Evolutionary conservation across 1,140 invertebrate genomes (phyloP).

Genomic region (Drosophila dunni): DNA sequence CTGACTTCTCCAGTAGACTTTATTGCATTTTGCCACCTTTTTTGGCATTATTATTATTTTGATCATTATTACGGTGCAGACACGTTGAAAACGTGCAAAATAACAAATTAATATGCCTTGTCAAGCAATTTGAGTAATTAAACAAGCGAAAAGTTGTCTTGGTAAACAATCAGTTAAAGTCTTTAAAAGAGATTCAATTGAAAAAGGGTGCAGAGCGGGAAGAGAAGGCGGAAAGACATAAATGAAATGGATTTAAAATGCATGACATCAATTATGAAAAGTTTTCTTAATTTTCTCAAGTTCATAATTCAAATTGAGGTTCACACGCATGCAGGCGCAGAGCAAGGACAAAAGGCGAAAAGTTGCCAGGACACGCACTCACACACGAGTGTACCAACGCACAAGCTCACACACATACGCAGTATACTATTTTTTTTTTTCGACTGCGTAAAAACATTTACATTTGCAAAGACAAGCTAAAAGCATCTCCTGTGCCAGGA

Average conservation of each 20-base stretch:
- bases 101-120: constrained; percentile 46
- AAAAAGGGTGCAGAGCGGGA: constrained; percentile 10
- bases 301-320: constrained; percentile 71
- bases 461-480: constrained; percentile 78
- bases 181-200: constrained; percentile 42
- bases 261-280: constrained; percentile 80
- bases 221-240: constrained; percentile 39
- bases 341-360: constrained; percentile 55
- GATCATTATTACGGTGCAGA: constrained; percentile 28
- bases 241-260: constrained; percentile 67
- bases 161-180: neutral
- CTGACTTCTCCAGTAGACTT: constrained; percentile 32
- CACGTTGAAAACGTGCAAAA: constrained; percentile 36
- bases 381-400: constrained; percentile 1
- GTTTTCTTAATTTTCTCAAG: constrained; percentile 74
- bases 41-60: constrained; percentile 18
- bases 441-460: constrained; percentile 79
- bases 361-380: constrained; percentile 40
- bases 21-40: constrained; percentile 65
- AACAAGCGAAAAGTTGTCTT: neutral
- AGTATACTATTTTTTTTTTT: constrained; percentile 78
- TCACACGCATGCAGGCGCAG: constrained; percentile 37
- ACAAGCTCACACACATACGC: constrained; percentile 15
- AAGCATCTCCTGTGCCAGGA: constrained; percentile 59
- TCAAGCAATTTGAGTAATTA: constrained; percentile 14